Percentiles rank a stretch among this genome's conserved stretches.
Conservation (phyloP, 2,888 invertebrate species). For the Pristionchus exspectatus region DNA sequence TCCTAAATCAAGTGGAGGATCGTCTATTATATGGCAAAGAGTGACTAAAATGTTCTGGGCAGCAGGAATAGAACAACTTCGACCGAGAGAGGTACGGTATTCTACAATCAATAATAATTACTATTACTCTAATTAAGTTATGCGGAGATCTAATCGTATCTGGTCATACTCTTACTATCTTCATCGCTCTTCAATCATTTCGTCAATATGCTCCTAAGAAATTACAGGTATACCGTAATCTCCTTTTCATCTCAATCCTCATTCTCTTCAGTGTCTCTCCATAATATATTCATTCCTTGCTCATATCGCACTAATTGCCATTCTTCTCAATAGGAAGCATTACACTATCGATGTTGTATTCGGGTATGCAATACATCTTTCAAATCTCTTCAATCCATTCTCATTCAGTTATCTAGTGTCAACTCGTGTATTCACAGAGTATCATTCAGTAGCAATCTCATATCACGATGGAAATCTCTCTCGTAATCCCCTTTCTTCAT, state of each 20-base stretch:
- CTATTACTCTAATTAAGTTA: conserved; percentile 63
- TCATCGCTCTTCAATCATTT: conserved; percentile 71
- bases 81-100: conserved; percentile 55
- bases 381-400: background rate
- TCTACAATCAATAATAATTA: background rate
- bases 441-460: conserved; percentile 70
- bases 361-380: conserved; percentile 61
- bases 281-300: conserved; percentile 71
- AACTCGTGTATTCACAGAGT: conserved; percentile 74
- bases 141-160: conserved; percentile 78
- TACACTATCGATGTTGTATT: conserved; percentile 75
- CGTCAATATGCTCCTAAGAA: conserved; percentile 72
- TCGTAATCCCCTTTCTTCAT: conserved; percentile 67
- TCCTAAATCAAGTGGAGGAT: conserved; percentile 67
- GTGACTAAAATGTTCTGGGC: conserved; percentile 75
- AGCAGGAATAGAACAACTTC: conserved; percentile 74
- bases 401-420: conserved; percentile 69
- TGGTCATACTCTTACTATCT: conserved; percentile 76
- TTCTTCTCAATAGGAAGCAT: conserved; percentile 75
- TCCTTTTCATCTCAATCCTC: background rate
- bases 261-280: conserved; percentile 58
- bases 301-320: conserved; percentile 69
- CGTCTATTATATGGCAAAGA: conserved; percentile 59
- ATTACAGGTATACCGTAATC: conserved; percentile 61
- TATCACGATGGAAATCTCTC: conserved; percentile 72